Percentiles rank a stretch among this genome's conserved stretches.
Conservation (phyloP, 2,888 invertebrate species). For the Agriopis leucophaearia region DNA sequence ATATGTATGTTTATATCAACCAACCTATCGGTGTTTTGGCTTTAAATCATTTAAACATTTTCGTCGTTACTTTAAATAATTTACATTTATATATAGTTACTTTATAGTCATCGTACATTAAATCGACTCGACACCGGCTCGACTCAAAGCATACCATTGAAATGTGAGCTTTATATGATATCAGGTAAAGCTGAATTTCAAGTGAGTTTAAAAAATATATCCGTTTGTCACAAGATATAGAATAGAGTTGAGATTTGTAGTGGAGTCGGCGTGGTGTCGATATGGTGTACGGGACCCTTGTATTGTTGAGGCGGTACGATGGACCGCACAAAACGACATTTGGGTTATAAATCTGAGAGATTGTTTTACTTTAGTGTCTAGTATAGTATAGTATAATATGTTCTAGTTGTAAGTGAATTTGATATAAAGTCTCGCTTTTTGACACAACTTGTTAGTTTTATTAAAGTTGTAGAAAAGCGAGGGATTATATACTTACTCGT, state of each 20-base stretch:
- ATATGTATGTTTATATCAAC: slow-evolving; percentile 28
- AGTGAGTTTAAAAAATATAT: background rate
- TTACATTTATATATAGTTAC: slow-evolving; percentile 7
- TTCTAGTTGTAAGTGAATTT: slow-evolving; percentile 47
- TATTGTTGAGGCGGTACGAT: slow-evolving; percentile 53
- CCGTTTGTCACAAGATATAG: background rate
- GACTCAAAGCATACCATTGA: background rate
- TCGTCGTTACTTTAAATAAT: slow-evolving; percentile 46
- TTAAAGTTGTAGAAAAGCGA: slow-evolving; percentile 13
- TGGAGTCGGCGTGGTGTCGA: background rate
- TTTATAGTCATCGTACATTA: slow-evolving; percentile 2
- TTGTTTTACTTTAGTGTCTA: slow-evolving; percentile 49
- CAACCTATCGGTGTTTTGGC: slow-evolving; percentile 51
- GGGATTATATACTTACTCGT: slow-evolving; percentile 1
- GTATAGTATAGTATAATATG: slow-evolving; percentile 41
- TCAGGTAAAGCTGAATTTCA: no score
- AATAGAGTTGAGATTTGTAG: background rate
- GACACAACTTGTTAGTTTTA: slow-evolving; percentile 31
- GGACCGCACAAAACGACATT: slow-evolving; percentile 66
- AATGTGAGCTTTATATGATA: background rate
- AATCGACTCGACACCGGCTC: background rate
- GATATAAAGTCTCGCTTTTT: slow-evolving; percentile 53
- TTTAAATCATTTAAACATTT: slow-evolving; percentile 59
- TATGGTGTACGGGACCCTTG: background rate
- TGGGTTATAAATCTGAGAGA: slow-evolving; percentile 65